Percentiles rank a stretch among this genome's conserved stretches.
These are phyloP conservation scores for Crambe crambe DNA, from an alignment of 37 sponge, comb jelly and placozoan genomes.

Conservation along the genomic window DNA sequence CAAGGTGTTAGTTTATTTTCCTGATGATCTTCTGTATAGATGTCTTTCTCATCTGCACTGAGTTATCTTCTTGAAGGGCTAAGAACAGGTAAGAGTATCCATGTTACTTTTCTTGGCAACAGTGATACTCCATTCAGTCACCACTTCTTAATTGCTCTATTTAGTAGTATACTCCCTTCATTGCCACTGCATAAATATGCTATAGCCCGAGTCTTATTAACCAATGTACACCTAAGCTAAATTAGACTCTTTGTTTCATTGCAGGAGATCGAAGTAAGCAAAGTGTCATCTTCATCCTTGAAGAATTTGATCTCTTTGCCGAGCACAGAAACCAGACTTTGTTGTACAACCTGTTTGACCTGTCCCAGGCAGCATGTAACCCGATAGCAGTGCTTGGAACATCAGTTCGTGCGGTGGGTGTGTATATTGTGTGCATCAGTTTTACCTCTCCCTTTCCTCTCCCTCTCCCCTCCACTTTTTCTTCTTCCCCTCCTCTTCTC, in stretches of 20 bases:
- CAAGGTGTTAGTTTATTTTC: not conserved
- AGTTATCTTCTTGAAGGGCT: constrained; percentile 75
- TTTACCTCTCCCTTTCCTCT: too few species aligned
- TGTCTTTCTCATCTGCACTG: constrained; percentile 79
- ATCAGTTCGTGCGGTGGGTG: constrained; percentile 70
- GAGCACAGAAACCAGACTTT: constrained; percentile 92
- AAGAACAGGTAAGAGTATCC: constrained; percentile 42
- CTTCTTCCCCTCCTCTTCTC: too few species aligned
- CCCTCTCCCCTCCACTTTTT: too few species aligned
- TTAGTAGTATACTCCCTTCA: too few species aligned
- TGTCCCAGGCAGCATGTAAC: constrained; percentile 59
- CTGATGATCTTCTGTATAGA: constrained; percentile 14
- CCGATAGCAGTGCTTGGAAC: constrained; percentile 90
- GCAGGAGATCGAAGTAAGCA: constrained; percentile 55
- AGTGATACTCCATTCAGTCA: too few species aligned
- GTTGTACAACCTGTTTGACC: constrained; percentile 92
- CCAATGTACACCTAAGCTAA: too few species aligned
- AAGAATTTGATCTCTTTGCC: constrained; percentile 94
- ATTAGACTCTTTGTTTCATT: too few species aligned
- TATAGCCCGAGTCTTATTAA: too few species aligned
- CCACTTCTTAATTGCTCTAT: too few species aligned
- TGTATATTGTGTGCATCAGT: not conserved
- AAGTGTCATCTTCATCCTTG: constrained; percentile 86
- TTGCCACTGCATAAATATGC: too few species aligned
- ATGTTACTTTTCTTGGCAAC: not conserved